Percentiles rank a stretch among this genome's conserved stretches.
phyloP scores from a whole-genome alignment of 23 tunicate species.

The Phallusia fumigata region DNA sequence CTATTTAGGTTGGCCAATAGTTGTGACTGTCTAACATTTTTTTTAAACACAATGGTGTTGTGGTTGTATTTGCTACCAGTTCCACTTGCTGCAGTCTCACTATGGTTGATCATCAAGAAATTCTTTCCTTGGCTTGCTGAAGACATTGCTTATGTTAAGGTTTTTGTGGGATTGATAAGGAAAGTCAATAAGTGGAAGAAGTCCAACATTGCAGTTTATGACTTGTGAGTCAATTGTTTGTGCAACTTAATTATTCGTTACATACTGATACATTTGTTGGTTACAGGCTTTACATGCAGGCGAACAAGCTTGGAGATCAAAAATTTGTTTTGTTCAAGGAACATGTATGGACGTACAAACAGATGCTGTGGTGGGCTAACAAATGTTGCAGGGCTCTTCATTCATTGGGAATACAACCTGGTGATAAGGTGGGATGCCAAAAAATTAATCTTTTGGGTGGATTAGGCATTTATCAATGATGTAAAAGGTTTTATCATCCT shows the following conservation, averaged over 20 bases:
- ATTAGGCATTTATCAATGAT: too few species aligned
- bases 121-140: not conserved
- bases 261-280: too few species aligned
- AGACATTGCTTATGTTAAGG: not conserved
- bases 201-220: not conserved
- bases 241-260: too few species aligned
- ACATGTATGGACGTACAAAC: conserved; percentile 40
- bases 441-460: too few species aligned
- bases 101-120: too few species aligned
- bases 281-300: conserved; percentile 53
- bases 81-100: too few species aligned
- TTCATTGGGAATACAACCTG: conserved; percentile 20
- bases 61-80: too few species aligned
- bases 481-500: too few species aligned
- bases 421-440: conserved; percentile 37
- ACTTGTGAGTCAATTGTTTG: not conserved
- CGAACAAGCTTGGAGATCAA: conserved; percentile 20
- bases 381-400: conserved; percentile 48
- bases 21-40: too few species aligned
- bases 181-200: not conserved
- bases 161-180: not conserved
- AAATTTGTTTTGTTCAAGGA: conserved; percentile 49
- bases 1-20: too few species aligned
- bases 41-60: too few species aligned
- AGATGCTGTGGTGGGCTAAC: conserved; percentile 52